phyloP scores from a whole-genome alignment of 2,113 vertebrate genomes.

The Mixornis gularis region DNA sequence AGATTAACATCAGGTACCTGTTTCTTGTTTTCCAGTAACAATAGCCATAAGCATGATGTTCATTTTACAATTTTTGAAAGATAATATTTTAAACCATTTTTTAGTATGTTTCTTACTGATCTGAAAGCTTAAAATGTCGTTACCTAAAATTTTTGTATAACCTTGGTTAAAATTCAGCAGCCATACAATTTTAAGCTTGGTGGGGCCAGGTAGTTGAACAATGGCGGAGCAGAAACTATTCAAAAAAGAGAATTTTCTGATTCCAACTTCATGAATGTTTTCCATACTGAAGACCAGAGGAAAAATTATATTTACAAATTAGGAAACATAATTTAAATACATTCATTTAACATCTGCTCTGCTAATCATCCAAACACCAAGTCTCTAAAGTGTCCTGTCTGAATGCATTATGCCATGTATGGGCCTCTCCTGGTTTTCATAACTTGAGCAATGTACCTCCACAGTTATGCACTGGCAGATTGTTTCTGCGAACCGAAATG shows the following conservation, averaged over 20 bases:
- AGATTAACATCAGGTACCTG: neutral
- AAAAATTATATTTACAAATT: slow-evolving; percentile 22
- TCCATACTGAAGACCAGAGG: neutral
- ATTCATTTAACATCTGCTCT: slow-evolving; percentile 38
- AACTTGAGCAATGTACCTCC: neutral
- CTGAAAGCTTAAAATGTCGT: neutral
- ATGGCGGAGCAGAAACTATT: neutral
- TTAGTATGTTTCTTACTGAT: neutral
- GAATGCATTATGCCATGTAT: neutral
- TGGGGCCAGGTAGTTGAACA: neutral
- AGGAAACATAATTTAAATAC: neutral
- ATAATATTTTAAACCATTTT: neutral
- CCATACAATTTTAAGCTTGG: neutral
- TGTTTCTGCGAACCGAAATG: slow-evolving; percentile 10
- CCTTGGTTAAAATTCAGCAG: neutral
- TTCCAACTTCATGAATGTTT: neutral
- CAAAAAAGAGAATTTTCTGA: neutral
- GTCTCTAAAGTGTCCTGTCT: neutral
- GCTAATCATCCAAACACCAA: neutral
- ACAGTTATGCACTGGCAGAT: neutral
- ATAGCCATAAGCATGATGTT: neutral
- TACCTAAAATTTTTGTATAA: neutral
- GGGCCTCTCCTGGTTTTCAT: neutral
- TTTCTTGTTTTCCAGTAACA: neutral
- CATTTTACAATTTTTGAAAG: neutral